Percentiles rank a stretch among this genome's conserved stretches.
These are phyloP conservation scores for Nomada fucata DNA, from an alignment of 2,888 invertebrate species.

Conservation along the genomic window DNA sequence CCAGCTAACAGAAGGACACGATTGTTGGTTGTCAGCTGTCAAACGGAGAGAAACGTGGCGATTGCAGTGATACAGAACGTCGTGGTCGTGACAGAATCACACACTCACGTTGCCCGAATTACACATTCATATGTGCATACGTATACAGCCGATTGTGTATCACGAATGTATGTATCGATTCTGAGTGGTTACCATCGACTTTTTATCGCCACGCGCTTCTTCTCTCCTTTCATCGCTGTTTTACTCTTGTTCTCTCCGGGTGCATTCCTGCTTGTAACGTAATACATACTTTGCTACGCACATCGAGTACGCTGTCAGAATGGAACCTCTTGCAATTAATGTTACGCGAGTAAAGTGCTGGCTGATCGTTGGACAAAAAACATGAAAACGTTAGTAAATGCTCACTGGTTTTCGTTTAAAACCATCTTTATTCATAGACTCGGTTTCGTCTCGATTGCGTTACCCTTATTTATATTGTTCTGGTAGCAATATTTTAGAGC, in stretches of 20 bases:
- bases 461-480: too few relatives aligned
- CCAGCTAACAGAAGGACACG: conserved; percentile 25
- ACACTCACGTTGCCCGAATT: not conserved
- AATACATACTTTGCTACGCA: conserved; percentile 53
- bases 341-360: not conserved
- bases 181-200: conserved; percentile 54
- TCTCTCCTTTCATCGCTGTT: conserved; percentile 55
- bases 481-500: too few relatives aligned
- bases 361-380: not conserved
- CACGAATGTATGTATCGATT: conserved; percentile 58
- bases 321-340: conserved; percentile 39
- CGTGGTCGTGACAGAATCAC: conserved; percentile 34
- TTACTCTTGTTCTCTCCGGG: conserved; percentile 48
- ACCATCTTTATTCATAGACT: not conserved
- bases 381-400: not conserved
- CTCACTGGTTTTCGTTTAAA: not conserved
- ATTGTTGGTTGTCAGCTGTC: conserved; percentile 50
- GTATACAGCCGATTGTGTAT: conserved; percentile 10
- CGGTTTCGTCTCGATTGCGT: not conserved
- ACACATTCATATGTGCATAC: not conserved
- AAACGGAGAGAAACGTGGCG: conserved; percentile 46
- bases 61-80: conserved; percentile 47
- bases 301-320: conserved; percentile 48
- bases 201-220: conserved; percentile 58
- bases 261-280: conserved; percentile 61